These are phyloP conservation scores for Troides aeacus DNA, from an alignment of 2,888 invertebrate genomes.

Conservation along the genomic window DNA sequence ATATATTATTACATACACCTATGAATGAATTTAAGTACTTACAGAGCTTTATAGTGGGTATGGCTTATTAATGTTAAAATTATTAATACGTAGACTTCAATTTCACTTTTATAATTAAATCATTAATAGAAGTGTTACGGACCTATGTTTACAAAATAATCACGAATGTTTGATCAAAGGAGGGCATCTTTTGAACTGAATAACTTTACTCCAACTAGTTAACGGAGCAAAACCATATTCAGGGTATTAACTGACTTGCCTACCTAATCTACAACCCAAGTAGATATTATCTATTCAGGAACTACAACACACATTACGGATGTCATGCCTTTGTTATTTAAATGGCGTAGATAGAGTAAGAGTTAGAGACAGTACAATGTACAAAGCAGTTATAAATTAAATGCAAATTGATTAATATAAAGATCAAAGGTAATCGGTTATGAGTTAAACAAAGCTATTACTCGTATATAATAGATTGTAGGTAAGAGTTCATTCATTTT, in stretches of 20 bases:
- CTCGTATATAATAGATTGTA: too few species aligned
- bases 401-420: neutral
- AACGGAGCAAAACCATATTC: slow-evolving; percentile 1
- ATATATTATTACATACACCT: too few species aligned
- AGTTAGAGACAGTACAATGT: neutral
- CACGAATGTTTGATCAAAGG: neutral
- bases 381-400: neutral
- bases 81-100: too few species aligned
- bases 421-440: neutral
- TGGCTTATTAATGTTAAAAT: too few species aligned
- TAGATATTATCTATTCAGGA: neutral
- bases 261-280: neutral
- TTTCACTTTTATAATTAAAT: too few species aligned
- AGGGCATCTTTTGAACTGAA: neutral
- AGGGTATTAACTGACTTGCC: slow-evolving; percentile 1
- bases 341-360: neutral
- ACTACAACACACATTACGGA: neutral
- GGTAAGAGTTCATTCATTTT: too few species aligned
- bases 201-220: neutral
- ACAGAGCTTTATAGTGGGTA: too few species aligned
- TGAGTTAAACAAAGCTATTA: too few species aligned
- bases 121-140: neutral
- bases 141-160: neutral
- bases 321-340: neutral
- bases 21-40: too few species aligned